Evolutionary conservation across 1,140 invertebrate genomes (phyloP), one percentile per base, ranked within the genome.

Genomic region (Orchesella cincta): DNA sequence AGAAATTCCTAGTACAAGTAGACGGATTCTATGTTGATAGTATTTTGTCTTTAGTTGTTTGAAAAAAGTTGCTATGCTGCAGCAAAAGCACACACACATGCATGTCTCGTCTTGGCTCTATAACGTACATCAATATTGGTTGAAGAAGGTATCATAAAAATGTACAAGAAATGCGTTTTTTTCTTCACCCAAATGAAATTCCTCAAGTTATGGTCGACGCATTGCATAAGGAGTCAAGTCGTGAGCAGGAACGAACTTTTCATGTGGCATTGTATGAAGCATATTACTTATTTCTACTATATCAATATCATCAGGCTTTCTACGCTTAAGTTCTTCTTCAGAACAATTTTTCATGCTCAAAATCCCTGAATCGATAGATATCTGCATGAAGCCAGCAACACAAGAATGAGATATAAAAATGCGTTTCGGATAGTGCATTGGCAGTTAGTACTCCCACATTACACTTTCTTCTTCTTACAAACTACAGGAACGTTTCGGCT

Each of bases 191-290:
- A 31, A 29, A 31, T 31, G 62, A 67, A 67, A 67, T 67, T 67
- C 62, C n/a, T 31, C 33, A 67, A 26, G 2, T 67, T 67, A 67
- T 29, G 31, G 31, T 14, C 29, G 31, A 67, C 26, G 23, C 62
- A 29, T 31, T 67, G 62, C 62, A 29, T 67, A 29, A 67, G 62
- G 62, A 67, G 62, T 67, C 62, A 67, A 67, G 62, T 31, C 23
- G 62, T 67, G 23, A 67, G 8, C 26, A 31, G 5, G 62, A 31
- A 33, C 5, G 23, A 67, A 33, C 5, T 3, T 67, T 29, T 67
- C 29, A 12, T 33, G 26, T 8, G 62, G 62, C 1, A 14, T 5
- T 57, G 26, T 14, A 57, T n/a, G 26, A 18, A 57, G 5, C 54
- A 57, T 23, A 57, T 23, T 5, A n/a, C n/a, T n/a, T n/a, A n/a